Evolutionary conservation across 2,797 vertebrate species (phyloP), one percentile per base, ranked within the genome.

Genomic region (Lycodopsis pacificus): DNA sequence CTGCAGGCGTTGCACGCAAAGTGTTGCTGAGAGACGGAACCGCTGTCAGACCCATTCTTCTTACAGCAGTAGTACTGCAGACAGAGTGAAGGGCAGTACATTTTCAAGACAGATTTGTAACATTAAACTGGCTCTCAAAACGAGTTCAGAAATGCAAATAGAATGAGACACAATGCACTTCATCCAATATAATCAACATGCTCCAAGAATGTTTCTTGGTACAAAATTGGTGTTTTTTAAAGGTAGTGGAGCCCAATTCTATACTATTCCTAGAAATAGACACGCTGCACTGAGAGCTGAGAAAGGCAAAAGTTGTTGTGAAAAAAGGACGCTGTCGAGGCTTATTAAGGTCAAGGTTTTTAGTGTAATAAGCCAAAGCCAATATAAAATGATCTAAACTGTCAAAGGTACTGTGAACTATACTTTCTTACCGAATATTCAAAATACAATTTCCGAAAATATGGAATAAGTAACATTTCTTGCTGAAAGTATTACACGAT

Each of bases 51-150:
- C 81, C 94, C 96, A 94, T 97, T 96, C 92, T 96, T 97, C 95
- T 97, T 99, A 92, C 98, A 99, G 96, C 98, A 99, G 89, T 99
- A 99, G 94, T 99, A 99, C 98, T 99, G 86, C 32, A 61, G 64
- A 66, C n/a, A 57, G 53, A 76, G 7, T 20, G 14, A 46, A 6
- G 44, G 2, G 19, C 19, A 51, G n/a, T 51, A 4, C 20, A 10
- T n/a, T 14, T 53, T 15, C 25, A 81, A 0, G 0, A 51, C 32
- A 65, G 25, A 19, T 65, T 48, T 64, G 1, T 53, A 27, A n/a
- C 27, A 73, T 22, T 22, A 19, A 65, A 40, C 36, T 38, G 9
- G 6, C 17, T 48, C 17, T 13, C 8, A 17, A 77, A 48, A 49
- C 2, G 36, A 14, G 40, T n/a, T 4, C 42, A 46, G 1, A 70